phyloP scores from a whole-genome alignment of 2,113 vertebrate genomes.

The Alces alces region DNA sequence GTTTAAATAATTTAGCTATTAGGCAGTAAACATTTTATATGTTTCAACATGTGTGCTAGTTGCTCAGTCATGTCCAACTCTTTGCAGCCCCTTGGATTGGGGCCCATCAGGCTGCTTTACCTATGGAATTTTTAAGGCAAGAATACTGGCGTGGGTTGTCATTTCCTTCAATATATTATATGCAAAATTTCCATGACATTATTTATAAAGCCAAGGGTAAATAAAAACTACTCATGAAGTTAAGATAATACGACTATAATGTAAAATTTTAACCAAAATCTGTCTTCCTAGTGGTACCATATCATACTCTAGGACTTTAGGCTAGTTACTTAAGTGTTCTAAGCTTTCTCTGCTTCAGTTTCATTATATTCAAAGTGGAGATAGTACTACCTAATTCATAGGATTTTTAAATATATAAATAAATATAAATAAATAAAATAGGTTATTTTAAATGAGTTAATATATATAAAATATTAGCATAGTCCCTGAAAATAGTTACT shows the following conservation, averaged over 20 bases:
- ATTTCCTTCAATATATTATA: background rate
- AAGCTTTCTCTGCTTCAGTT: background rate
- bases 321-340: background rate
- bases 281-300: background rate
- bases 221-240: background rate
- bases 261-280: background rate
- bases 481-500: background rate
- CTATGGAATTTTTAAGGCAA: background rate
- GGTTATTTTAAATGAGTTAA: background rate
- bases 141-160: background rate
- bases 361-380: background rate
- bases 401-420: background rate
- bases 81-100: background rate
- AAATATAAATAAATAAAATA: too few relatives aligned
- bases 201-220: background rate
- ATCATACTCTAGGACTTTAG: background rate
- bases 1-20: background rate
- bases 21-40: background rate
- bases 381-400: background rate
- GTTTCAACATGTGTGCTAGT: background rate
- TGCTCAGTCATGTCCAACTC: background rate
- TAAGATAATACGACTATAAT: background rate
- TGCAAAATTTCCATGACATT: background rate
- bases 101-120: background rate
- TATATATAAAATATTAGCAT: background rate